Base-by-base conservation (phyloP, 2,888 invertebrate genomes). In the Anticlea derivata region DNA sequence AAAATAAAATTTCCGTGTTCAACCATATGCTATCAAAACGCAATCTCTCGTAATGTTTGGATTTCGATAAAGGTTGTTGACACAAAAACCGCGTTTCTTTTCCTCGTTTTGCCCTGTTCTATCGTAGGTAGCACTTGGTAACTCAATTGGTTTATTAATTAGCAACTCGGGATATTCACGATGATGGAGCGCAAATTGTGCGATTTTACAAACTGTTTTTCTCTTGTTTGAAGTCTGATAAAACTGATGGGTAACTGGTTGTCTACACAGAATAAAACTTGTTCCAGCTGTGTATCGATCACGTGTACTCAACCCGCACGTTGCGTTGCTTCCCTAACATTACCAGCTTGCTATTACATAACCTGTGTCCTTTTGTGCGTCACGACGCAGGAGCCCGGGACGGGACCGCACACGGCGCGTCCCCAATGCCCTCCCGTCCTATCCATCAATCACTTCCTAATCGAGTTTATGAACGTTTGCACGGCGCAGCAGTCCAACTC, bases 401-500 rank as follows among this genome's bases (percentile, higher is more conserved):
- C 39, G 58, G 66, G 67, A 68, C 66, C 70, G 61, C 70, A 68
- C 70, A 70, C 60, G 51, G 56, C 51, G 68, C 44, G 54, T 43
- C 47, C 37, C 56, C 39, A 11, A 23, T 50, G 46, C 58, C 56
- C 55, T 48, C 55, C 53, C 46, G 37, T 66, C 59, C 61, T 53
- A 65, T 65, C 61, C 70, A 75, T 80, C 78, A 83, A 84, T 86
- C 84, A 83, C 68, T 68, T 75, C 71, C 76, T 83, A 80, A 84
- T 83, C 78, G 77, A 81, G 80, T 83, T 78, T 79, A 80, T 78
- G 65, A 80, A 70, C 75, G 69, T 70, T 73, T 68, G 70, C 72
- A 71, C 67, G 68, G 70, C 72, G 70, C 67, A 68, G 55, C 52
- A 41, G 31, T 31, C 49, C 50, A 48, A 52, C 53, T 59, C 57